Percentiles rank a stretch among this genome's conserved stretches.
Conservation (phyloP, 2,797 vertebrate genomes). For the Cyclura pinguis region DNA sequence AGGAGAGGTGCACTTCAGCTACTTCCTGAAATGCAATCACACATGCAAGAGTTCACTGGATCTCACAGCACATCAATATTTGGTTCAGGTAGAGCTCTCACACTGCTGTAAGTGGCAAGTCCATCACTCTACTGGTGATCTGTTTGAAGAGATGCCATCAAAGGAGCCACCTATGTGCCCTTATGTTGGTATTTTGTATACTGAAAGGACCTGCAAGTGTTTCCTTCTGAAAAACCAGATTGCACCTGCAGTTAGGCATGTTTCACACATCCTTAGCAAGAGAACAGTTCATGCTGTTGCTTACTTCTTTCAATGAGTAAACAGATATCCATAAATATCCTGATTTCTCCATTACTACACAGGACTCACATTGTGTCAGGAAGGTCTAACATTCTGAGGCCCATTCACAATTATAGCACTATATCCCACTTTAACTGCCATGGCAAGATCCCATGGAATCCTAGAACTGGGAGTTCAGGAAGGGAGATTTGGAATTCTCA, state of each 20-base stretch:
- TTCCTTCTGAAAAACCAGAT: not conserved
- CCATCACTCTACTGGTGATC: not conserved
- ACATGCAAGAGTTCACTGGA: not conserved
- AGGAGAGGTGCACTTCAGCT: no score
- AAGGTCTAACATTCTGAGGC: not conserved
- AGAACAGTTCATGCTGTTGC: not conserved
- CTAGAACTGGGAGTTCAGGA: no score
- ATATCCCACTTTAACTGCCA: no score
- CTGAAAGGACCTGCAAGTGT: not conserved
- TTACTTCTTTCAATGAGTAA: not conserved
- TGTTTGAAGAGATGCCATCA: not conserved
- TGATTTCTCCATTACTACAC: not conserved
- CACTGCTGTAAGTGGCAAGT: not conserved
- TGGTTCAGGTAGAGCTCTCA: not conserved
- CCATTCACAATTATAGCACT: no score
- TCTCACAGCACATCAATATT: no score
- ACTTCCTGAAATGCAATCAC: not conserved
- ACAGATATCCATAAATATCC: not conserved
- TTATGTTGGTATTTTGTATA: not conserved
- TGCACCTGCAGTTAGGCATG: not conserved
- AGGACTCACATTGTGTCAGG: no score
- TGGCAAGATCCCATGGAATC: no score
- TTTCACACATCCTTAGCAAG: not conserved
- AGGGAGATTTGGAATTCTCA: no score
- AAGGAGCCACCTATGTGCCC: not conserved